These are phyloP conservation scores for Lasius platythorax DNA, from an alignment of 2,888 invertebrate genomes.

Conservation along the genomic window DNA sequence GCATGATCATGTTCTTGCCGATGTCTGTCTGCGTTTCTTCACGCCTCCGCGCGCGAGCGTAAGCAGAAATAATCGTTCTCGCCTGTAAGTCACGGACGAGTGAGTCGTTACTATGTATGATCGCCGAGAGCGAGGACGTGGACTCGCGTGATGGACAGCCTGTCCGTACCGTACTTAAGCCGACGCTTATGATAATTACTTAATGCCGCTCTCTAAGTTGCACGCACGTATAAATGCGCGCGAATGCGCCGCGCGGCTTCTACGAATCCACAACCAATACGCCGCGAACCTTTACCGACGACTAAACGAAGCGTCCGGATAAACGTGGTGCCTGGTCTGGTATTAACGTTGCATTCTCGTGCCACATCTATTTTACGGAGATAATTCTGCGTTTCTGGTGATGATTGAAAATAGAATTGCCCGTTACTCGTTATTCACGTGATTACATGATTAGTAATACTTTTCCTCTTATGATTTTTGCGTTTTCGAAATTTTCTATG, in stretches of 20 bases:
- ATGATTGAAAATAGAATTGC: conserved; percentile 33
- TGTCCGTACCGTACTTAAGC: conserved; percentile 60
- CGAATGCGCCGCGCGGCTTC: conserved; percentile 42
- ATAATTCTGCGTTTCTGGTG: conserved; percentile 1
- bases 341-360: conserved; percentile 29
- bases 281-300: conserved; percentile 28
- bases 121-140: conserved; percentile 65
- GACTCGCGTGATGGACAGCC: conserved; percentile 68
- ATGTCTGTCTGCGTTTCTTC: conserved; percentile 48
- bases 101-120: conserved; percentile 67
- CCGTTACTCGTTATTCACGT: background rate
- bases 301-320: conserved; percentile 44
- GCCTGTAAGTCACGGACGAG: conserved; percentile 64
- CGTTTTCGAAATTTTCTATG: background rate
- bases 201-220: conserved; percentile 64
- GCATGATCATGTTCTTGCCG: conserved; percentile 30
- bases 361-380: conserved; percentile 18
- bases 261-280: conserved; percentile 35
- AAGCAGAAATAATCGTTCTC: conserved; percentile 62
- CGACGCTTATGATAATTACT: conserved; percentile 70
- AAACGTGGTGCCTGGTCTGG: conserved; percentile 22
- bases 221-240: conserved; percentile 52
- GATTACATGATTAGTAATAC: background rate
- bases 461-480: background rate
- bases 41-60: conserved; percentile 47